Evolutionary conservation across 1,140 invertebrate genomes (phyloP).

Genomic region (Ceratitis capitata): DNA sequence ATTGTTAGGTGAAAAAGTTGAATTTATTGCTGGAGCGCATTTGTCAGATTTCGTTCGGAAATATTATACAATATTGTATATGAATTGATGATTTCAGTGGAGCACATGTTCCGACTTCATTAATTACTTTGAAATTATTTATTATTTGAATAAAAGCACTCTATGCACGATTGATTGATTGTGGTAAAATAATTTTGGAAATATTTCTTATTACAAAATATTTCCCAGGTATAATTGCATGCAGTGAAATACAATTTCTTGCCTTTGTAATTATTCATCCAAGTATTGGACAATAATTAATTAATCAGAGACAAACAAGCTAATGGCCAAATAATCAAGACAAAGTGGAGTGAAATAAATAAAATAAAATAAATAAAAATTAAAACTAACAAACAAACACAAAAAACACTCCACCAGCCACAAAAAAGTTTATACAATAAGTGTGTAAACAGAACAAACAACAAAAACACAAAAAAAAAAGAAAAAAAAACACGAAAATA

Average conservation of each 20-base stretch:
- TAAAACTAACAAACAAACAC: too few relatives aligned
- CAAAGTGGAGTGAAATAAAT: neutral
- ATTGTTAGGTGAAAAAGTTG: too few relatives aligned
- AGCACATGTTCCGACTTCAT: too few relatives aligned
- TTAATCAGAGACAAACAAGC: slow-evolving; percentile 12
- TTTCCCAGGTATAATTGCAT: neutral
- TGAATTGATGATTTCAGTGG: too few relatives aligned
- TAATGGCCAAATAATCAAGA: slow-evolving; percentile 19
- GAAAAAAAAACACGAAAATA: neutral
- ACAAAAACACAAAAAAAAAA: neutral
- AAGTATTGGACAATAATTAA: slow-evolving; percentile 18
- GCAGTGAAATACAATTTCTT: neutral
- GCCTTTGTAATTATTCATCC: neutral
- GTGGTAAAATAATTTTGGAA: neutral
- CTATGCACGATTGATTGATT: too few relatives aligned
- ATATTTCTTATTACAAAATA: too few relatives aligned
- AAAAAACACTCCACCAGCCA: too few relatives aligned
- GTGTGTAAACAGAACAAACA: neutral
- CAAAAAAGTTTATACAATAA: neutral
- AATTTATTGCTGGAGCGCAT: too few relatives aligned
- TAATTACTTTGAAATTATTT: too few relatives aligned
- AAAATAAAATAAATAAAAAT: neutral
- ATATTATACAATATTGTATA: too few relatives aligned
- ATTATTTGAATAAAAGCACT: too few relatives aligned
- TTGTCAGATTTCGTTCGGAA: too few relatives aligned